These are phyloP conservation scores for Amblyopsis rosae DNA, from an alignment of 2,113 vertebrate genomes.

Conservation along the genomic window DNA sequence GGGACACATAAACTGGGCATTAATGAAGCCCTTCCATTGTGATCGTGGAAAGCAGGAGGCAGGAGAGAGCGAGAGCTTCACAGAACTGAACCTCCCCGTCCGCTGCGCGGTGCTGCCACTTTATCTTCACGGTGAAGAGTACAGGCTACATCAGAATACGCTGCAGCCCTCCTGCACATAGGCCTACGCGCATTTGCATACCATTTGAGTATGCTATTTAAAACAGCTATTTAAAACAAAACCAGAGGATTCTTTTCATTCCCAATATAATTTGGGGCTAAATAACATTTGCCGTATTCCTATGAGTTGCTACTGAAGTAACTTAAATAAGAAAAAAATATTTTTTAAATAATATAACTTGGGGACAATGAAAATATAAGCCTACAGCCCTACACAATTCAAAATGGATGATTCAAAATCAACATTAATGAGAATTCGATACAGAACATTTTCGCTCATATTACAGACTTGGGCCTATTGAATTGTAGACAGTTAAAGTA, in stretches of 20 bases:
- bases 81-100: slow-evolving; percentile 72
- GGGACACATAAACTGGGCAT: slow-evolving; percentile 52
- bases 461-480: too few relatives aligned
- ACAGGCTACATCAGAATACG: slow-evolving; percentile 55
- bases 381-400: too few relatives aligned
- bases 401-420: too few relatives aligned
- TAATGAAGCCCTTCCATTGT: slow-evolving; percentile 71
- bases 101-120: slow-evolving; percentile 45
- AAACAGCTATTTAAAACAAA: not conserved
- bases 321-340: not conserved
- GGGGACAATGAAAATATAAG: too few relatives aligned
- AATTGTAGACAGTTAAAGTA: too few relatives aligned
- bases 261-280: not conserved
- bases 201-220: not conserved
- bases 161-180: slow-evolving; percentile 42
- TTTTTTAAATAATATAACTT: too few relatives aligned
- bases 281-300: not conserved
- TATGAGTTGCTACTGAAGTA: not conserved
- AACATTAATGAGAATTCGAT: too few relatives aligned
- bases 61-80: slow-evolving; percentile 64
- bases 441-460: too few relatives aligned
- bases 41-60: slow-evolving; percentile 62
- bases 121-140: slow-evolving; percentile 67
- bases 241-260: too few relatives aligned
- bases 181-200: slow-evolving; percentile 24